Evolutionary conservation across 1,140 invertebrate species (phyloP), one percentile per base, ranked within the genome.

Genomic region (Camponotus vicinus): DNA sequence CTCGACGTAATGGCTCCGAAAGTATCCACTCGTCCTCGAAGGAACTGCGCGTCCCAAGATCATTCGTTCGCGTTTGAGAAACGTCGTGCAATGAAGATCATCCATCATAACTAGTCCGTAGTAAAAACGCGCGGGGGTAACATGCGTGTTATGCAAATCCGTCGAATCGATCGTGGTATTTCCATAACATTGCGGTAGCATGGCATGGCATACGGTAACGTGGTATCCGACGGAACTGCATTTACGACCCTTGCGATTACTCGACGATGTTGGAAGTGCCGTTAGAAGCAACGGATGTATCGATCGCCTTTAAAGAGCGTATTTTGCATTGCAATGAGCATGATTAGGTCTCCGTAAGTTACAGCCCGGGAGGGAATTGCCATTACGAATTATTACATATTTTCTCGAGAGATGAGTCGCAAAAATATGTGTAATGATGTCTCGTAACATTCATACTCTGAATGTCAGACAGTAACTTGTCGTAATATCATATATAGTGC

Each of bases 81-180:
- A 40, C 27, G 55, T 37, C 40, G 55, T 57, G 67, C 79, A 63
- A 73, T 34, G 69, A 63, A 45, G 40, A 61, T 63, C 69, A 75
- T 83, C 55, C 57, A 83, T 83, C 69, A 73, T 37, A 27, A 45
- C 18, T 52, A 13, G 69, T 27, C n/a, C 13, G 55, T 70, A 55
- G 79, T 83, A 83, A 83, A 83, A 83, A 82, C 21, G 61, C 34
- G 45, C 21, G 40, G 32, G 34, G 42, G 64, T 80, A 80, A 80
- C 64, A 80, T n/a, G 79, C 79, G 69, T 85, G 82, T 76, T 85
- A 85, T 85, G 82, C 82, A 85, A 85, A 85, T 85, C 59, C 45
- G 37, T 78, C 49, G 27, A 78, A 78, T 85, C 82, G 82, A 85
- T 85, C 42, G 82, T 40, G 32, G 49, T 55, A 85, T 85, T 85